phyloP scores from a whole-genome alignment of 2,113 vertebrate genomes.

The Mirza zaza region DNA sequence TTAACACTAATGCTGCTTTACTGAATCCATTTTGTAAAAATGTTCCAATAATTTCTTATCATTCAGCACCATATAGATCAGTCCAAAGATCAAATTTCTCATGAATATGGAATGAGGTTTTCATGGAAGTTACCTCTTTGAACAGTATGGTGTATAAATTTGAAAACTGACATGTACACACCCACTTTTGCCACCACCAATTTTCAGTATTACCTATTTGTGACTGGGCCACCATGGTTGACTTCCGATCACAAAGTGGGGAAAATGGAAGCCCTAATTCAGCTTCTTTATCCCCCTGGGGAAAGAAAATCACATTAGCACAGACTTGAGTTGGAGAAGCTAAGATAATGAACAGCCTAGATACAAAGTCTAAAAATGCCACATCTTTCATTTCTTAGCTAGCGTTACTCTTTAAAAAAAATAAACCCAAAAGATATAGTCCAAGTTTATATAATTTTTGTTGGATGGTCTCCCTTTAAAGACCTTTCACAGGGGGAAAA shows the following conservation, averaged over 20 bases:
- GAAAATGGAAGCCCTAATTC: conserved; percentile 96
- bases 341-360: neutral
- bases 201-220: conserved; percentile 92
- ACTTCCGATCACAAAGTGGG: conserved; percentile 96
- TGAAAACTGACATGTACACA: neutral
- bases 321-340: neutral
- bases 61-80: neutral
- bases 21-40: neutral
- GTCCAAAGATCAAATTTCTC: neutral
- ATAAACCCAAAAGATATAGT: conserved; percentile 39
- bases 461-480: neutral
- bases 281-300: conserved; percentile 96
- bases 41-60: neutral
- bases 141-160: neutral
- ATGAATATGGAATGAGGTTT: neutral
- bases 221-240: conserved; percentile 97
- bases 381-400: conserved; percentile 21
- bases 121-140: neutral
- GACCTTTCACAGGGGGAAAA: neutral
- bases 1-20: neutral
- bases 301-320: conserved; percentile 69
- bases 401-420: neutral
- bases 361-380: neutral
- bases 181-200: rapidly evolving
- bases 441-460: neutral